Evolutionary conservation across 2,888 invertebrate genomes (phyloP).

Genomic region (Capitulum mitella): DNA sequence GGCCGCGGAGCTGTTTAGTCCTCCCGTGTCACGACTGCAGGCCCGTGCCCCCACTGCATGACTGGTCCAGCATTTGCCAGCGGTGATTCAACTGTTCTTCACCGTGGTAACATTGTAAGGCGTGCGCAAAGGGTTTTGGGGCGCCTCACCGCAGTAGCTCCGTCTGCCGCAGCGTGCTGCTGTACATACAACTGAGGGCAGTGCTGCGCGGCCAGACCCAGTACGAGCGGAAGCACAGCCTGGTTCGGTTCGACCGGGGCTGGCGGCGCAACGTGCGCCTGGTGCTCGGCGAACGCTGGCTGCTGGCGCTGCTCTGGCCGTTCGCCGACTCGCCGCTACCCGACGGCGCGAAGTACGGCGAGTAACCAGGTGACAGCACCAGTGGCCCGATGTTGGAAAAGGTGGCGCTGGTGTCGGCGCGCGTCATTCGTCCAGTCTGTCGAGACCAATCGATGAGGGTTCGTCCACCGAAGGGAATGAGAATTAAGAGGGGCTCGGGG

Average conservation of each 20-base stretch:
- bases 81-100: too few relatives aligned
- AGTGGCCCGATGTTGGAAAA: not conserved
- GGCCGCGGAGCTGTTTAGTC: too few relatives aligned
- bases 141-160: too few relatives aligned
- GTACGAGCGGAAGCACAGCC: not conserved
- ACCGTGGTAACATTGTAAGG: too few relatives aligned
- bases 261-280: not conserved
- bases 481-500: too few relatives aligned
- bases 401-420: not conserved
- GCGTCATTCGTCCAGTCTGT: too few relatives aligned
- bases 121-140: too few relatives aligned
- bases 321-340: slow-evolving; percentile 44
- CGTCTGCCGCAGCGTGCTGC: not conserved
- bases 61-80: too few relatives aligned
- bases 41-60: too few relatives aligned
- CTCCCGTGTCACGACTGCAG: too few relatives aligned
- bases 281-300: slow-evolving; percentile 1
- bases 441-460: too few relatives aligned
- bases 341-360: slow-evolving; percentile 51
- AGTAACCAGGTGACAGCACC: slow-evolving; percentile 38
- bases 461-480: too few relatives aligned
- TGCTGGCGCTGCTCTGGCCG: not conserved
- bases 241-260: not conserved
- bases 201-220: not conserved
- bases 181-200: not conserved